Base-by-base conservation (phyloP, 2,797 vertebrate species). In the Chelon auratus region DNA sequence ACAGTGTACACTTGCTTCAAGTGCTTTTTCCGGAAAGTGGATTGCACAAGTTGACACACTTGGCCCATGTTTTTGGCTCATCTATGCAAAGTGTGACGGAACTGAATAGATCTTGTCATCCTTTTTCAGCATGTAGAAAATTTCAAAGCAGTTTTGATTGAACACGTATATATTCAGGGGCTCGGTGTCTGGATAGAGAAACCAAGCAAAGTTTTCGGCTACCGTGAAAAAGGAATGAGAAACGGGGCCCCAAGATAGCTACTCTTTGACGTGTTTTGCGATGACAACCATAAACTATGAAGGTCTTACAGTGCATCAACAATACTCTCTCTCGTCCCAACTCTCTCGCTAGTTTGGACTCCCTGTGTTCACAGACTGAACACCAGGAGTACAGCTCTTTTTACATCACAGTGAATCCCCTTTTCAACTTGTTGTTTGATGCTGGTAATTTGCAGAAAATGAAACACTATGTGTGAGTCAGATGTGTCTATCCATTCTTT, bases 1-100 rank as follows among this genome's bases (percentile, higher is more conserved):
- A 76, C 8, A 51, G 51, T 63, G 72, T 64, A 58, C 56, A 71
- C 51, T 30, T 62, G 20, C 5, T 2, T 58, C 3, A 10, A 53
- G 68, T 39, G 51, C 11, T 11, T 33, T 47, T 62, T 68, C 3
- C 5, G 15, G 12, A 79, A 57, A 42, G 53, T 67, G 15, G 37
- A 77, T 78, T 77, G 50, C 77, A 82, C 50, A 78, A 60, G 15
- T 13, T 54, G 39, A 50, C 14, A n/a, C 3, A 17, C 24, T 58
- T 52, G 33, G 36, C 8, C 39, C 22, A 22, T 65, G 30, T 72
- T 66, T 69, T 36, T 24, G n/a, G 10, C 48, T 64, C 67, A 57
- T 78, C 52, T 66, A 58, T 54, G 39, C 18, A 39, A 53, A 33
- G 17, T 64, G 26, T 42, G 40, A 51, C 18, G 18, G 18, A 18